Percentiles rank a stretch among this genome's conserved stretches.
Evolutionary conservation across 2,113 vertebrate species (phyloP).

Genomic region (Halichoeres trimaculatus): DNA sequence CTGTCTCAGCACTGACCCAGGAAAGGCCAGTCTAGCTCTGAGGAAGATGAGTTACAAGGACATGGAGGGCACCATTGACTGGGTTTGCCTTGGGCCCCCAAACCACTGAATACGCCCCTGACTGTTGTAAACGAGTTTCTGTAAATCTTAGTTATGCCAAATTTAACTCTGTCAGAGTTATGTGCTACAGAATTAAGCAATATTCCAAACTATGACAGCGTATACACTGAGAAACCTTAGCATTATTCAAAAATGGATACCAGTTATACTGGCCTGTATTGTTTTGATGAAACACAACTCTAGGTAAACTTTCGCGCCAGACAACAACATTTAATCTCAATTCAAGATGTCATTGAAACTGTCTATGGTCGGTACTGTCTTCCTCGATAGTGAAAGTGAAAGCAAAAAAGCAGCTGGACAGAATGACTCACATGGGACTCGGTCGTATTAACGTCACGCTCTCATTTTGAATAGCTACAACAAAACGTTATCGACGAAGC

Average conservation of each 20-base stretch:
- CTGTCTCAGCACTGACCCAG: too few species aligned
- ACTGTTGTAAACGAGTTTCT: too few species aligned
- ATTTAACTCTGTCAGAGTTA: too few species aligned
- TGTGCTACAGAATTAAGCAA: too few species aligned
- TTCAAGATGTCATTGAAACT: neutral
- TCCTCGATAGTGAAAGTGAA: neutral
- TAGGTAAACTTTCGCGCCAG: neutral
- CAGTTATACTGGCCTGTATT: neutral
- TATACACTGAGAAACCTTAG: too few species aligned
- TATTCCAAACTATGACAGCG: neutral
- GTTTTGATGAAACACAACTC: neutral
- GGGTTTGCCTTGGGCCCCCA: too few species aligned
- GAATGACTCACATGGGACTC: neutral
- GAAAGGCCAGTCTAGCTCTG: too few species aligned
- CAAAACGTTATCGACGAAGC: neutral
- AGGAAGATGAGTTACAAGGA: too few species aligned
- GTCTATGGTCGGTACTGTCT: neutral
- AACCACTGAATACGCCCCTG: too few species aligned
- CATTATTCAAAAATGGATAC: neutral
- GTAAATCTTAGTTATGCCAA: too few species aligned
- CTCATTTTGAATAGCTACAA: conserved; percentile 24
- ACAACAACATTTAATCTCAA: too few species aligned
- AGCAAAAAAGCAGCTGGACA: neutral
- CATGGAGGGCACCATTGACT: too few species aligned
- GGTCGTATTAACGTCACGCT: neutral